A percentile compares a stretch with the other conserved stretches of the same genome.
phyloP scores from a whole-genome alignment of 2,113 vertebrate genomes.

The Sterrhoptilus dennistouni region DNA sequence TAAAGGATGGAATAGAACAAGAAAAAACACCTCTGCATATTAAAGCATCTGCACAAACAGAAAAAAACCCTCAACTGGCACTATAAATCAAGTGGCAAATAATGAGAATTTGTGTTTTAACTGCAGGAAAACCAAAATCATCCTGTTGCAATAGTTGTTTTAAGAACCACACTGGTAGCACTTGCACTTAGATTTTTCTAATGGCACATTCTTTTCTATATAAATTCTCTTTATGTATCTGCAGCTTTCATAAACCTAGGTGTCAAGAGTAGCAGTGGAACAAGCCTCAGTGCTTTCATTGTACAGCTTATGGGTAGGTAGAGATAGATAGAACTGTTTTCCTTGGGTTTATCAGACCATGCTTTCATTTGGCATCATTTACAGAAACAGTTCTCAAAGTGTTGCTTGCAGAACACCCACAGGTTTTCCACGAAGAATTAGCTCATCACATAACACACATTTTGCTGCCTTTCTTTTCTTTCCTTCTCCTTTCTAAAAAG shows the following conservation, averaged over 20 bases:
- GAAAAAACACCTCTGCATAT: constrained; percentile 2
- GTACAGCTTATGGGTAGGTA: not conserved
- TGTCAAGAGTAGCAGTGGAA: not conserved
- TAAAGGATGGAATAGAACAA: not conserved
- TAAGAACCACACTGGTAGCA: not conserved
- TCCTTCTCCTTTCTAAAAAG: not conserved
- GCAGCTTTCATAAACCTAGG: not conserved
- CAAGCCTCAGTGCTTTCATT: not conserved
- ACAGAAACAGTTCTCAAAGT: not conserved
- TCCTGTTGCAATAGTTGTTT: not conserved
- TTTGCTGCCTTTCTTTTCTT: not conserved
- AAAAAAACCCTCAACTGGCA: not conserved
- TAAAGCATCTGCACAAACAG: not conserved
- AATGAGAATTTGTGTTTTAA: not conserved
- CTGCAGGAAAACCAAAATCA: not conserved
- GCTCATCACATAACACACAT: not conserved
- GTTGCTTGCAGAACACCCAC: not conserved
- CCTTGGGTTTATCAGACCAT: not conserved
- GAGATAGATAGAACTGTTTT: not conserved
- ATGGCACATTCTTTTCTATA: not conserved
- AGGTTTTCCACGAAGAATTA: not conserved
- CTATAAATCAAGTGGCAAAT: not conserved
- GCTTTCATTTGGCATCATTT: not conserved
- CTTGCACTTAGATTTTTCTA: not conserved
- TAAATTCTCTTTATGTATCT: not conserved